These are phyloP conservation scores for Enteromius radiatus DNA, from an alignment of 2,797 vertebrate genomes.

Conservation along the genomic window DNA sequence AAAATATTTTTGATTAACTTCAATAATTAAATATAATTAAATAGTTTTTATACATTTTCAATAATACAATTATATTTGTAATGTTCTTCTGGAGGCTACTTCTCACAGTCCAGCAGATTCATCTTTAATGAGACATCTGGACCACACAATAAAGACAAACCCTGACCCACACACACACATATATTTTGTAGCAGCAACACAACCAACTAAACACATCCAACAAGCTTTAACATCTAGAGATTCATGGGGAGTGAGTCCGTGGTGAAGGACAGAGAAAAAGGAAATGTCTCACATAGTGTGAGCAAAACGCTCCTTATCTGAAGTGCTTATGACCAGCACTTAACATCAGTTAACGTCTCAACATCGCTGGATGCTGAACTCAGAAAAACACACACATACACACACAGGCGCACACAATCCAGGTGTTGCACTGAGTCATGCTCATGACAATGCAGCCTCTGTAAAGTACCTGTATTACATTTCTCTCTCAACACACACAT, in stretches of 20 bases:
- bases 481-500: slow-evolving; percentile 23
- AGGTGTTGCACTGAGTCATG: slow-evolving; percentile 59
- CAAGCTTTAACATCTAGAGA: background rate
- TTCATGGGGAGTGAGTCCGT: background rate
- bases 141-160: background rate
- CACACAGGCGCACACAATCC: slow-evolving; percentile 43
- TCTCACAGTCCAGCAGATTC: background rate
- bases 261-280: background rate
- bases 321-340: slow-evolving; percentile 23
- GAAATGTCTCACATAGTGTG: background rate
- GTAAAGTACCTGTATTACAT: slow-evolving; percentile 47
- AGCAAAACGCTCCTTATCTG: slow-evolving; percentile 9
- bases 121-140: background rate
- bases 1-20: background rate
- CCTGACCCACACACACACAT: background rate
- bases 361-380: slow-evolving; percentile 42
- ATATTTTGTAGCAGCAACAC: background rate
- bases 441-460: slow-evolving; percentile 50
- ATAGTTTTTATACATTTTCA: background rate
- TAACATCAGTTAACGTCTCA: slow-evolving; percentile 26
- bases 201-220: background rate
- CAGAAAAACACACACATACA: slow-evolving; percentile 31
- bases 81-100: background rate
- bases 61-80: background rate
- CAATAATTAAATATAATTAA: too few species aligned